A percentile compares a stretch with the other conserved stretches of the same genome.
Evolutionary conservation across 2,113 vertebrate genomes (phyloP).

Genomic region (Vombatus ursinus): DNA sequence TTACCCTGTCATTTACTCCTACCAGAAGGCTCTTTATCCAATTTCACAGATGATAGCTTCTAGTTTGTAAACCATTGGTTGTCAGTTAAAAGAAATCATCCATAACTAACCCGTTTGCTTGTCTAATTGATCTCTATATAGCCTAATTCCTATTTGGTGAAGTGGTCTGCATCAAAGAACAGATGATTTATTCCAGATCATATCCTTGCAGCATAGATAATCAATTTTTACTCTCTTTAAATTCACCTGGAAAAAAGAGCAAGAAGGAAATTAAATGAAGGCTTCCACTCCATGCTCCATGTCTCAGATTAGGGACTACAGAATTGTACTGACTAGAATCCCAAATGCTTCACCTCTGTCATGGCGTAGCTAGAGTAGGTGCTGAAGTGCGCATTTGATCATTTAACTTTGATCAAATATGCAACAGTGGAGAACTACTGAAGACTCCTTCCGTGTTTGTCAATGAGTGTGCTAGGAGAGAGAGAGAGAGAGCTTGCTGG

Average conservation of each 20-base stretch:
- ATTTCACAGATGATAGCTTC: slow-evolving; percentile 59
- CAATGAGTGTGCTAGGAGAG: not conserved
- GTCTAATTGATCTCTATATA: slow-evolving; percentile 59
- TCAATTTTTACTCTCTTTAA: slow-evolving; percentile 46
- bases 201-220: slow-evolving; percentile 15
- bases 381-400: not conserved
- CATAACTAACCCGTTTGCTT: slow-evolving; percentile 58
- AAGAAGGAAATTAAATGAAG: slow-evolving; percentile 45
- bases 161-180: slow-evolving; percentile 43
- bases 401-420: not conserved
- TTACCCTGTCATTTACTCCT: slow-evolving; percentile 24
- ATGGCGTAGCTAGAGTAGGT: not conserved
- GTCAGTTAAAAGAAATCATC: slow-evolving; percentile 59
- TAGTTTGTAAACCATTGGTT: slow-evolving; percentile 60
- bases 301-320: slow-evolving; percentile 41
- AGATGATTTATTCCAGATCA: slow-evolving; percentile 36
- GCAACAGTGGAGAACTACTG: not conserved
- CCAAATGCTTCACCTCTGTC: slow-evolving; percentile 41
- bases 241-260: slow-evolving; percentile 41
- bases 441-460: not conserved
- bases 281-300: slow-evolving; percentile 20
- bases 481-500: not conserved
- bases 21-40: slow-evolving; percentile 45
- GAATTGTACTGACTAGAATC: slow-evolving; percentile 22
- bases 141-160: slow-evolving; percentile 52